phyloP scores from a whole-genome alignment of 2,888 invertebrate genomes.

The Nyleta sp. region DNA sequence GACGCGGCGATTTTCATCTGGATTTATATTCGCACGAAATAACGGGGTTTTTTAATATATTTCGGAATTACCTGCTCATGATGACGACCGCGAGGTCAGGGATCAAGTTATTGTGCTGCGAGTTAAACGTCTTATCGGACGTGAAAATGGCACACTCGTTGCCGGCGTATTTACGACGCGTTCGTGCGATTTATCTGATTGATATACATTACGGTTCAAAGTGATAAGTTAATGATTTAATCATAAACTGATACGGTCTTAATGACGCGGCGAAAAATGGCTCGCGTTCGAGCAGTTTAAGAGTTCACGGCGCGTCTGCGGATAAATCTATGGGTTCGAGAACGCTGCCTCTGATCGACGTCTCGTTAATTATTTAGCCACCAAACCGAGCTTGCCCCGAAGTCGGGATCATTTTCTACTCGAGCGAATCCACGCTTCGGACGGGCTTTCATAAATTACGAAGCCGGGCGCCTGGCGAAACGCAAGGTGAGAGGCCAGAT shows the following conservation, averaged over 20 bases:
- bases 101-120: slow-evolving; percentile 49
- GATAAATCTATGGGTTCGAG: slow-evolving; percentile 20
- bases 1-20: slow-evolving; percentile 54
- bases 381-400: slow-evolving; percentile 20
- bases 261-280: slow-evolving; percentile 19
- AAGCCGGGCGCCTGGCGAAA: slow-evolving; percentile 23
- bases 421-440: slow-evolving; percentile 23
- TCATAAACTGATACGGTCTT: slow-evolving; percentile 1
- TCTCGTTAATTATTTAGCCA: slow-evolving; percentile 54
- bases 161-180: slow-evolving; percentile 21
- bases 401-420: slow-evolving; percentile 43
- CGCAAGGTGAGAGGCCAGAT: slow-evolving; percentile 26
- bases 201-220: slow-evolving; percentile 13
- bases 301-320: slow-evolving; percentile 6
- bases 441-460: slow-evolving; percentile 54
- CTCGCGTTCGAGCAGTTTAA: not conserved
- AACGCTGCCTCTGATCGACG: slow-evolving; percentile 39
- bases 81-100: slow-evolving; percentile 41
- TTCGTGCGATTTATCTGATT: slow-evolving; percentile 29
- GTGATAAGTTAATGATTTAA: slow-evolving; percentile 37
- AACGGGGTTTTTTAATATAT: slow-evolving; percentile 53
- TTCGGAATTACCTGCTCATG: slow-evolving; percentile 49
- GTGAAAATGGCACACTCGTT: slow-evolving; percentile 41
- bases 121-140: slow-evolving; percentile 38
- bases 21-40: slow-evolving; percentile 58